Base-by-base conservation (phyloP, 2,888 invertebrate species). In the Odontocerum albicorne region DNA sequence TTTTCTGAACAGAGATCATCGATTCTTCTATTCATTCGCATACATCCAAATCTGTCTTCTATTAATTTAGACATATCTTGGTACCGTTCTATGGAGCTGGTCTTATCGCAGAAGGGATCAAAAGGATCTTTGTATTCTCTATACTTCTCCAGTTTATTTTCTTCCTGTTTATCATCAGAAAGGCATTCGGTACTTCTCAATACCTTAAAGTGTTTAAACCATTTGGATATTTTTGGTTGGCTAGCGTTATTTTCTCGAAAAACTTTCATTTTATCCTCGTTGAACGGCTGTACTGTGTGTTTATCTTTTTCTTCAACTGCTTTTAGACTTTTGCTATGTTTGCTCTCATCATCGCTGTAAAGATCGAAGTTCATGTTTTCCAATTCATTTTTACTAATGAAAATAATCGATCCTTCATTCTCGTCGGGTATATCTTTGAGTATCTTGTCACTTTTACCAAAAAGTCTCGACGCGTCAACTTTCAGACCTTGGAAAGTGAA, bases 61-160 rank as follows among this genome's bases (percentile, higher is more conserved):
- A 86, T 79, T 53, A 86, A 70, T 66, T 86, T 86, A 3, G 86
- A 81, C 86, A 86, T 86, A 62, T 86, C 86, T 66, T 85, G 85
- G 61, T 86, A 86, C 40, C 86, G 74, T 65, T 86, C 86, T 68
- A 86, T 85, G 57, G 85, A 86, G 70, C 83, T 82, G 62, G 84
- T 82, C 65, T 85, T 86, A 56, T 84, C 83, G 47, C 80, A 81
- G 52, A 75, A 72, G 12, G 77, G 78, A 67, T 85, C 85, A 57
- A 85, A 77, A 1, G 80, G 80, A 64, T 81, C 81, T 66, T 75
- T 76, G 0, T 75, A 68, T 50, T 80, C 80, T 64, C 67, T 71
- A 55, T 68, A 66, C 57, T 72, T 75, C 47, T 74, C 72, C 53
- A 55, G 67, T 52, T 69, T 76, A 62, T 77, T 70, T 22, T 57